Evolutionary conservation across 1,140 invertebrate species (phyloP), one percentile per base, ranked within the genome.

Genomic region (Linepithema humile): DNA sequence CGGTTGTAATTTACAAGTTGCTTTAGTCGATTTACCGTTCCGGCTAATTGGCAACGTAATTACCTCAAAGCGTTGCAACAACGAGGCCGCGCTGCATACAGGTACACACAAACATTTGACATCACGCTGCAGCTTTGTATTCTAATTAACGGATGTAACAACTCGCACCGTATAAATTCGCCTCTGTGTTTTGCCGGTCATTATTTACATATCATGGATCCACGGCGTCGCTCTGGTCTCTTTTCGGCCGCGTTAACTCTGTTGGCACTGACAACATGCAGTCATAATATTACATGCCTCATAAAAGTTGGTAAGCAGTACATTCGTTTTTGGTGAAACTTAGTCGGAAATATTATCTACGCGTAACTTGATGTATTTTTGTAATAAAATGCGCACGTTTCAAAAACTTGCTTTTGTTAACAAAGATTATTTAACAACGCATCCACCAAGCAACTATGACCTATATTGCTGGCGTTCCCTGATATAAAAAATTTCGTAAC

Each of bases 21-120:
- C 62, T 69, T 80, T 80, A 80, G 64, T 70, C 75, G 75, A 80
- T 80, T 80, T 70, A 57, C 64, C 75, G 75, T 80, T 80, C 75
- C 75, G 38, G 75, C 35, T 80, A 80, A 80, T 80, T 80, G 64
- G 75, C 75, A 82, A 82, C 69, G 69, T 74, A 82, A 82, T 82
- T 82, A 82, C 40, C 23, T 82, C 67, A 82, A 82, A 82, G 70
- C 78, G 20, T 74, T 73, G 40, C 57, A 38, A 43, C 29, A 72
- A 38, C 38, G 55, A 74, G 53, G 12, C 67, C 55, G 32, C 69
- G 53, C 60, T 20, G 78, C 10, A 20, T n/a, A 74, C 65, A 59
- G 55, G 32, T 82, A 50, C 69, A 74, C 15, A 45, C 78, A 55
- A 60, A 43, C 57, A 74, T 59, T 73, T 69, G 78, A 82, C 57